Evolutionary conservation across 2,797 vertebrate species (phyloP).

Genomic region (Artibeus jamaicensis): DNA sequence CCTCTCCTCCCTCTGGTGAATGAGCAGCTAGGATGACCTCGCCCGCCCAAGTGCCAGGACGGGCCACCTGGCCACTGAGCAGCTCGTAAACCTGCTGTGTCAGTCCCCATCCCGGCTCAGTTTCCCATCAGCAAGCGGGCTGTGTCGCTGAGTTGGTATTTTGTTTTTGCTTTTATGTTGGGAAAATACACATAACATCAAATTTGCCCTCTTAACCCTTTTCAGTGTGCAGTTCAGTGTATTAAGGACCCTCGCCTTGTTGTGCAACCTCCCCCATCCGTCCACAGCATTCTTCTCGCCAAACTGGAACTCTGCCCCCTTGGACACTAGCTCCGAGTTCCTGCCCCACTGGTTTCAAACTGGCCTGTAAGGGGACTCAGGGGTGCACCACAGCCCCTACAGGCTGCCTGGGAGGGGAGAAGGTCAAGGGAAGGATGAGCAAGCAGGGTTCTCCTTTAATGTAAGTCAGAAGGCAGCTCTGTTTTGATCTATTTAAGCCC

Average conservation of each 20-base stretch:
- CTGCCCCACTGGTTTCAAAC: background rate
- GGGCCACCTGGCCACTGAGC: fast-evolving
- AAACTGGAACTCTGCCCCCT: background rate
- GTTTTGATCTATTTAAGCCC: background rate
- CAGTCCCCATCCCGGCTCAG: background rate
- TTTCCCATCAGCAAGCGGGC: background rate
- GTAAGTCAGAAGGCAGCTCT: background rate
- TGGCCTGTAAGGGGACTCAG: background rate
- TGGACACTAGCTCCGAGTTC: background rate
- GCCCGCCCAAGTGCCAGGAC: too few relatives aligned
- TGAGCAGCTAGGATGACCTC: background rate
- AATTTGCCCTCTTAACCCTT: background rate
- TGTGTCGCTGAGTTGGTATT: fast-evolving
- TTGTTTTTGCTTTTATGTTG: background rate
- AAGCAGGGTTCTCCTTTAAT: background rate
- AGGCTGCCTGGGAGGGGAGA: background rate
- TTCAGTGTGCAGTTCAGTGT: fast-evolving
- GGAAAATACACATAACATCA: background rate
- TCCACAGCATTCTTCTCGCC: background rate
- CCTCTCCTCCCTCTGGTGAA: too few relatives aligned
- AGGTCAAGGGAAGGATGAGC: too few relatives aligned
- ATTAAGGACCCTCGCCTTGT: fast-evolving
- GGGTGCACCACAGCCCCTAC: fast-evolving
- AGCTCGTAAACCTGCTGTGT: fast-evolving
- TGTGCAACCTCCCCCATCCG: fast-evolving